Evolutionary conservation across 2,797 vertebrate species (phyloP), one percentile per base, ranked within the genome.

Genomic region (Coracias cyanogaster): DNA sequence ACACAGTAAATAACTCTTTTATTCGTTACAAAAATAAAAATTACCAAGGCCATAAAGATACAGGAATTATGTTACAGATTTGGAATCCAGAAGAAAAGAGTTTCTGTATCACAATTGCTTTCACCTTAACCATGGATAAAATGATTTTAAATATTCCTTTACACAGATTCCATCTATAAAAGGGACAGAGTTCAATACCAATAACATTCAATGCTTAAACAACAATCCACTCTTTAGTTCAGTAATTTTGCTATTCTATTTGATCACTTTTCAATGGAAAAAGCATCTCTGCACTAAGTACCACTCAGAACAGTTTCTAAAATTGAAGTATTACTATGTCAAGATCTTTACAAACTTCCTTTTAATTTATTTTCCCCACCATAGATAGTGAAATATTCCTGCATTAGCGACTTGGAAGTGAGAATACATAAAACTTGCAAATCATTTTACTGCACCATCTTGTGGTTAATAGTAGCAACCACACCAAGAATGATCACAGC

Each of bases 361-460:
- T 71, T 49, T 33, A 25, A 21, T 51, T 64, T 86, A 37, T 37
- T 79, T 37, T 1, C 3, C 12, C 24, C 12, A 49, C 5, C 17
- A 73, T 22, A 64, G 41, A 49, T 1, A 66, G 52, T 16, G 66
- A 24, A 79, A 52, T 15, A 35, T 29, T 76, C 65, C 73, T 58
- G 58, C 12, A 37, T 18, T 39, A 49, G 31, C n/a, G 65, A 62
- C 43, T 45, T 19, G 25, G 82, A 88, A 94, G 58, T 35, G 88
- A 70, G 86, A 71, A 17, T 3, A 58, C 2, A 2, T 14, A 25
- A 3, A 54, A 54, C 73, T 9, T 70, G 73, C 85, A 72, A 31
- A 41, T 92, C 94, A 86, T 80, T 94, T 92, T 67, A 90, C 55
- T 94, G 94, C 96, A 93, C 96, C 96, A 97, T 67, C 96, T 97